Percentiles rank a stretch among this genome's conserved stretches.
These are phyloP conservation scores for Phragmatobia fuliginosa DNA, from an alignment of 2,888 invertebrate genomes.

Conservation along the genomic window DNA sequence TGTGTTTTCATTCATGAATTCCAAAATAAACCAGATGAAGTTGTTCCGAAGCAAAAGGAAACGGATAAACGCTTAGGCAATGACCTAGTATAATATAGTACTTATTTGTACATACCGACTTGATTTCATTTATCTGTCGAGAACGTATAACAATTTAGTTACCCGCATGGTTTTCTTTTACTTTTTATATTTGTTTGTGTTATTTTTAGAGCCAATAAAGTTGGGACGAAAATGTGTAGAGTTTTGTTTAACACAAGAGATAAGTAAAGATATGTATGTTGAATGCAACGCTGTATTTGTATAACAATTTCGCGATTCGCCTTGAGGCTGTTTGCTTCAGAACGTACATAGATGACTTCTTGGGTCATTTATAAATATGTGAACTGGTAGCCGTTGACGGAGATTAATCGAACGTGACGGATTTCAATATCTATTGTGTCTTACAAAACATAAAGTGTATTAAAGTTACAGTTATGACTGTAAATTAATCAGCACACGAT, in stretches of 20 bases:
- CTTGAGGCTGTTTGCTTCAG: constrained; percentile 62
- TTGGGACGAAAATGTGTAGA: constrained; percentile 29
- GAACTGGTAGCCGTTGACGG: constrained; percentile 37
- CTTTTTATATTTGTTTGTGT: not conserved
- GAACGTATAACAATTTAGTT: constrained; percentile 3
- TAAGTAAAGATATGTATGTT: constrained; percentile 54
- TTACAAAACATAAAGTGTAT: not conserved
- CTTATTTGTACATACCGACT: too few relatives aligned
- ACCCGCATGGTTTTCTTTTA: not conserved
- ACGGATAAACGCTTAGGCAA: constrained; percentile 43
- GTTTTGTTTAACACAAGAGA: constrained; percentile 41
- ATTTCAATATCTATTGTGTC: constrained; percentile 12
- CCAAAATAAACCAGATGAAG: constrained; percentile 7
- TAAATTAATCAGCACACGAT: not conserved
- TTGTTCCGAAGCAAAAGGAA: constrained; percentile 22
- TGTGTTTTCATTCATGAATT: not conserved
- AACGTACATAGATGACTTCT: constrained; percentile 42
- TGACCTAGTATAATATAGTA: constrained; percentile 40
- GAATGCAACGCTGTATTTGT: constrained; percentile 69
- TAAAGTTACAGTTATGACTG: too few relatives aligned
- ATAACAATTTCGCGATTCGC: constrained; percentile 75
- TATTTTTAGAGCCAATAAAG: not conserved
- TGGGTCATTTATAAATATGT: constrained; percentile 4
- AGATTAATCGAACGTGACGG: constrained; percentile 47
- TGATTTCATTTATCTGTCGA: too few relatives aligned